These are phyloP conservation scores for Psilanteris sp. DNA, from an alignment of 1,140 invertebrate genomes.

Conservation along the genomic window DNA sequence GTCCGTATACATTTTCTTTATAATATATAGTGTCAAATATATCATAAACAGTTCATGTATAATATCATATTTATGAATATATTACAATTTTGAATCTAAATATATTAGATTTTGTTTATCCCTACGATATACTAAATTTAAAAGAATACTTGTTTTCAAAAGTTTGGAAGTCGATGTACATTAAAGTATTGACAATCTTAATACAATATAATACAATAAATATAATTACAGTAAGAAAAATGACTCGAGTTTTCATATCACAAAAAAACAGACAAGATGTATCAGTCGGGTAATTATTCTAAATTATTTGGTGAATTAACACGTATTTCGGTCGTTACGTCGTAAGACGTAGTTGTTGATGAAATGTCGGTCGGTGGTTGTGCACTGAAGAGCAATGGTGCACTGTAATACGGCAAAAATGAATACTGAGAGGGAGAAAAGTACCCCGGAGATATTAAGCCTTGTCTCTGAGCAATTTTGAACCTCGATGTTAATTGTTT, in stretches of 20 bases:
- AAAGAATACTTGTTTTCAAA: too few relatives aligned
- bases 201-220: slow-evolving; percentile 10
- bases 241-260: slow-evolving; percentile 17
- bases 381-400: slow-evolving; percentile 49
- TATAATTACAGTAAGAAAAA: slow-evolving; percentile 6
- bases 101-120: too few relatives aligned
- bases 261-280: slow-evolving; percentile 20
- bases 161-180: too few relatives aligned
- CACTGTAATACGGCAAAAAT: slow-evolving; percentile 79
- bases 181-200: slow-evolving; percentile 6
- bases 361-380: slow-evolving; percentile 20
- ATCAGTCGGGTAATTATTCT: slow-evolving; percentile 9
- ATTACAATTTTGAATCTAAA: too few relatives aligned
- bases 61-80: too few relatives aligned
- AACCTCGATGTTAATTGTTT: slow-evolving; percentile 94
- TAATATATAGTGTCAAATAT: too few relatives aligned
- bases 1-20: too few relatives aligned
- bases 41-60: too few relatives aligned
- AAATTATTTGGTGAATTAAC: slow-evolving; percentile 16
- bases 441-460: slow-evolving; percentile 85
- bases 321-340: slow-evolving; percentile 10
- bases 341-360: slow-evolving; percentile 12
- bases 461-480: slow-evolving; percentile 92
- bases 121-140: too few relatives aligned
- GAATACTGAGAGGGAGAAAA: slow-evolving; percentile 85